Evolutionary conservation across 2,797 vertebrate genomes (phyloP), one percentile per base, ranked within the genome.

Genomic region (Sebastes vulpes): DNA sequence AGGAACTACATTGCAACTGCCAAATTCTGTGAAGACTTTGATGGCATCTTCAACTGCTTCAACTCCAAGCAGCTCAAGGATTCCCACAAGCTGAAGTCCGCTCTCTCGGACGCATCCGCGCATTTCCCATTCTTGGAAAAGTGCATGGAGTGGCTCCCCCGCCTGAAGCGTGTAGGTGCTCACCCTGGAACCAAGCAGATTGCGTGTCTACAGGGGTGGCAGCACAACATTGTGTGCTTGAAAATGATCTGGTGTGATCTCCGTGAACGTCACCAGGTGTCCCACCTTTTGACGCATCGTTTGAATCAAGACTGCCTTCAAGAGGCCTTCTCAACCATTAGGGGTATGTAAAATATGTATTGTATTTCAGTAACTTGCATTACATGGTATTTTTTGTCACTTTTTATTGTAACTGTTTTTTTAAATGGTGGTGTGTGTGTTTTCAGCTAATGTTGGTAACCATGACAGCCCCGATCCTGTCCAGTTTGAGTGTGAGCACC

Each of bases 21-120:
- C 48, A 73, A 32, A 73, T 73, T 73, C 71, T 73, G 71, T 54
- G 59, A 64, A 28, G 64, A 64, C 59, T 64, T 64, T 64, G 46
- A 73, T 54, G 46, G 71, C 42, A 50, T 73, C 9, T 72, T 72
- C 46, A 63, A 72, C 70, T 72, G 70, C 48, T 73, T 73, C 71
- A 73, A 73, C 59, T 64, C 59, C 46, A 63, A 65, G 59, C 71
- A 25, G 46, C 71, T 64, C 21, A 64, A 64, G 50, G 71, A 73
- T 35, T 64, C 71, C 16, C 26, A 38, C 59, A 59, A 76, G 74
- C 46, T 77, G 16, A 68, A 69, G 28, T 59, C 32, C 67, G 73
- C 73, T 31, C 12, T 76, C 32, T 66, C 35, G n/a, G 63, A 76
- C 31, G 64, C 25, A 52, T 26, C 16, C 54, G 42, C 42, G 16